Conservation (phyloP, 2,113 vertebrate species). For the Sialia sialis region DNA sequence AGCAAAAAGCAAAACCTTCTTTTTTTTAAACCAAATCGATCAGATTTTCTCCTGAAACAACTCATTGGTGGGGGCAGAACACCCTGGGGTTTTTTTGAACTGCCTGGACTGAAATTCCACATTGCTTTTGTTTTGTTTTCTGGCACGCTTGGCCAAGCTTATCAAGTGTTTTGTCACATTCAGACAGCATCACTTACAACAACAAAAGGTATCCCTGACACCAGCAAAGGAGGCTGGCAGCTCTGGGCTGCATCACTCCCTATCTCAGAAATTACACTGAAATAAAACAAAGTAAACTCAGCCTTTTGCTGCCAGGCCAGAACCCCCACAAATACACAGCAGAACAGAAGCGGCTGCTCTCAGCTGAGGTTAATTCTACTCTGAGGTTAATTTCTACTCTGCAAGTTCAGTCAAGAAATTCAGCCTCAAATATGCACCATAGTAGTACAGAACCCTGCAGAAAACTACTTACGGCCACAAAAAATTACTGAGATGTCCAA, state of each 20-base stretch:
- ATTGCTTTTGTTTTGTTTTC: not conserved
- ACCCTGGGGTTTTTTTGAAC: not conserved
- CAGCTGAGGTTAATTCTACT: not conserved
- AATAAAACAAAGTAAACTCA: not conserved
- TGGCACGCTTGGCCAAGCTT: not conserved
- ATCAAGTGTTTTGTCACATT: slow-evolving; percentile 16
- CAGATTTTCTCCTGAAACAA: not conserved
- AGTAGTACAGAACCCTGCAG: not conserved
- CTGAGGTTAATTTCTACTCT: not conserved
- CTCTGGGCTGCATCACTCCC: not conserved
- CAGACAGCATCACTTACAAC: not conserved
- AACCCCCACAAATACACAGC: not conserved
- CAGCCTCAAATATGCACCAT: not conserved
- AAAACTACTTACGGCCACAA: not conserved
- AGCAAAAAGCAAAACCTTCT: not conserved
- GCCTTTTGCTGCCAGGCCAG: not conserved
- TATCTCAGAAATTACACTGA: not conserved
- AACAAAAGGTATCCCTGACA: slow-evolving; percentile 14
- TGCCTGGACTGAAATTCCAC: not conserved
- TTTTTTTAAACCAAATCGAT: not conserved
- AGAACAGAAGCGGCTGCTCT: not conserved
- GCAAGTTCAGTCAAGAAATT: not conserved
- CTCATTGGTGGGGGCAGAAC: not conserved
- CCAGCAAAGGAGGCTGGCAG: not conserved
- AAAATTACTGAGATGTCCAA: not conserved